Evolutionary conservation across 2,797 vertebrate genomes (phyloP), one percentile per base, ranked within the genome.

Genomic region (Kryptopterus vitreolus): DNA sequence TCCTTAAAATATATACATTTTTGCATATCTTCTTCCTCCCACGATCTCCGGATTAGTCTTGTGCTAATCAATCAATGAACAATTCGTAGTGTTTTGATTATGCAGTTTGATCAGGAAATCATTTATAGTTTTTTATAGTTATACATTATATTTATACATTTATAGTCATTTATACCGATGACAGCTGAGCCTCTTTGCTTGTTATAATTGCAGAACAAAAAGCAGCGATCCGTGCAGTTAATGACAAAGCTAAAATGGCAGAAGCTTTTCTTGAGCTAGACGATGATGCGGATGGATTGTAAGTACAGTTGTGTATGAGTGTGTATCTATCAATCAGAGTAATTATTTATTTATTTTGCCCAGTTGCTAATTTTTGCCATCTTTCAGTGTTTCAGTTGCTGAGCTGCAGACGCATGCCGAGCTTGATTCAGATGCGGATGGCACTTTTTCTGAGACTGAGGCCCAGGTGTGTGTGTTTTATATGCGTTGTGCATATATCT

Each of bases 181-280:
- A 31, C 43, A n/a, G 55, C 33, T 76, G 52, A 69, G 38, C 24
- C 15, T 66, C 11, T 46, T 15, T 46, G 4, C 20, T 76, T 61
- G 9, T 70, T 4, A 55, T 61, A 59, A 59, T 84, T 90, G 86
- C 89, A 97, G 96, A 95, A 35, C 91, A 95, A 88, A 95, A 94
- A 86, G 93, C 92, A 1, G 82, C 87, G 1, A 87, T 94, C 79
- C 91, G 81, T 29, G 86, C 84, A 9, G 92, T 93, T 83, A 92
- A 90, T 82, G 95, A 97, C 71, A 93, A 90, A 63, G 91, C 90
- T 79, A 91, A 81, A 87, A 94, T 95, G 72, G 87, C 89, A 48
- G 90, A 89, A 1, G 93, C 93, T 48, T 97, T 98, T 89, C 87
- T 93, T 71, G 94, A 96, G 81, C 91, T 97, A 81, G 96, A 98